Base-by-base conservation (phyloP, 2,113 vertebrate genomes). In the Phodopus roborovskii region DNA sequence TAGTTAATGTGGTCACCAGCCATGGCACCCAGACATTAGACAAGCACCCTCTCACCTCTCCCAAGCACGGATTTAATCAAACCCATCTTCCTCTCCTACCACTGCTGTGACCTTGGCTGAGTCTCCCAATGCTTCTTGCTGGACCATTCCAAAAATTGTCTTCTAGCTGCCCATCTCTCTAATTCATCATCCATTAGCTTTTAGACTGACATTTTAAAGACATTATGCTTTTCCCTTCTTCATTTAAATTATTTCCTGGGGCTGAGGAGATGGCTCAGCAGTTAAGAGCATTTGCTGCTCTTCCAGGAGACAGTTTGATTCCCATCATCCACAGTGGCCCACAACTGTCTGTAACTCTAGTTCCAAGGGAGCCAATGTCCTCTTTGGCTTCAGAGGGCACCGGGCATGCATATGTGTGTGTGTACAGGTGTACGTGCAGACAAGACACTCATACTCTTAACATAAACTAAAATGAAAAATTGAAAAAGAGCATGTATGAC, bases 101-200 rank as follows among this genome's bases (percentile, higher is more conserved):
- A 2, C 2, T 12, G 2, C 36, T 33, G 19, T 17, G 24, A 45
- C 17, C 22, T 79, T 64, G 45, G 15, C n/a, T 42, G 56, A 82
- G 71, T 22, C 28, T 22, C 7, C n/a, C 64, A n/a, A 24, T 24
- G 17, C 87, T 62, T 96, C 56, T 71, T 81, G 73, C 45, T 82
- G 33, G 58, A 28, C n/a, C 50, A 77, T 20, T 36, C 4, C 11
- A 60, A n/a, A 79, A n/a, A 50, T 19, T 73, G 58, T 12, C 42
- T 83, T 79, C 30, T 62, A 42, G 4, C 19, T 56, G 90, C 36
- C 39, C 28, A 36, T 75, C 16, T 9, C n/a, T 90, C 56, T 56
- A 36, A 78, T 82, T 83, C n/a, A 74, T 26, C 71, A 48, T 88
- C 71, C 39, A 50, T 82, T 70, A 90, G 74, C 62, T 96, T 85